Evolutionary conservation across 2,113 vertebrate genomes (phyloP), one percentile per base, ranked within the genome.

Genomic region (Carassius gibelio): DNA sequence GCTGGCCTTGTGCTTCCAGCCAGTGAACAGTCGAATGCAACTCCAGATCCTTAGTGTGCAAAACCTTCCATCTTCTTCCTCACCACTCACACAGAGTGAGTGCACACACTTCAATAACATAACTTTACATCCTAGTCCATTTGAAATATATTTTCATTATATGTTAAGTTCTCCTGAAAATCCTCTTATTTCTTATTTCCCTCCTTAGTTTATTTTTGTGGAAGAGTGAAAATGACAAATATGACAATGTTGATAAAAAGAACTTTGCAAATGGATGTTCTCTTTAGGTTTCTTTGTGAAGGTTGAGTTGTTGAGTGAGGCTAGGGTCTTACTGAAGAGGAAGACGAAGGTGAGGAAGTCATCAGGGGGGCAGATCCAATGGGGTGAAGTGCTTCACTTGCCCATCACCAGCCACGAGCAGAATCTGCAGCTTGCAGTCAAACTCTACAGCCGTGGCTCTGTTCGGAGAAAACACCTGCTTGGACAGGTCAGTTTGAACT

Each of bases 1-100:
- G 88, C 50, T 99, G 84, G 94, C 96, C 89, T 97, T 95, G 86
- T 99, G 98, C 94, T 99, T 99, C 91, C 98, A 99, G 93, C 96
- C 98, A 0, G 93, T 97, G 91, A 98, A 95, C 79, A 95, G 95
- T 83, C 95, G 97, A 88, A 96, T 99, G 92, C 98, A 99, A 91
- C 91, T 99, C 83, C 97, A 98, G 89, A 95, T 98, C 90, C 94
- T 97, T 45, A 94, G 95, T 62, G 97, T 95, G 26, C 98, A 97
- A 21, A 96, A 96, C 87, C 96, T 99, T 85, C 97, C 96, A 45
- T 92, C 93, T 69, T 97, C 97, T 71, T 95, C 96, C 61, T 92
- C 92, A 0, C 97, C 96, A 0, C 93, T 99, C 59, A 90, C 95
- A 85, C 95, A 95, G 89, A 94, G 98, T 97, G 94, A 90, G 94